These are phyloP conservation scores for Erethizon dorsatum DNA, from an alignment of 2,797 vertebrate species.

Conservation along the genomic window DNA sequence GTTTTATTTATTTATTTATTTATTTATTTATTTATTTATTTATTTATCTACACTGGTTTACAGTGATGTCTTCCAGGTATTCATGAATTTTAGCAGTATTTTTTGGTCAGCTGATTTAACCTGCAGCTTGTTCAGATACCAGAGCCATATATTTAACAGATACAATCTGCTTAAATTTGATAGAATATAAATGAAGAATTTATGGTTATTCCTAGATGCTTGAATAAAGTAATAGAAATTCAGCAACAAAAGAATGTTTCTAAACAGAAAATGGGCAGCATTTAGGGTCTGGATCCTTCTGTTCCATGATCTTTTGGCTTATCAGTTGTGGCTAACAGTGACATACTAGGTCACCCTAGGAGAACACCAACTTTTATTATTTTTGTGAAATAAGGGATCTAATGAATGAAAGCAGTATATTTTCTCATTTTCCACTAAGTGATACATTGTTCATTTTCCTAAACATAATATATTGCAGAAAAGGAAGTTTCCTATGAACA, in stretches of 20 bases:
- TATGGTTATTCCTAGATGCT: not conserved
- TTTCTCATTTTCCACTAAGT: not conserved
- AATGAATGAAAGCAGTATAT: not conserved
- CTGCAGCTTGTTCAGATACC: not conserved
- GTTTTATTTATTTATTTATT: not conserved
- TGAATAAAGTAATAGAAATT: not conserved
- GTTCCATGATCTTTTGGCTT: accelerated
- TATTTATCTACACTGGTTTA: not conserved
- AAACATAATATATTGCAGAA: not conserved
- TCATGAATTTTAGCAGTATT: not conserved
- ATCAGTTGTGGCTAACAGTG: not conserved
- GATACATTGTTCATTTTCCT: not conserved
- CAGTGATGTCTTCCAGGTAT: not conserved
- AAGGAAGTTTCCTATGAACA: not conserved
- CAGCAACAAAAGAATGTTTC: not conserved
- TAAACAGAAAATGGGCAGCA: not conserved
- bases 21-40: not conserved
- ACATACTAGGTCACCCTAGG: not conserved
- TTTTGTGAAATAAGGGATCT: not conserved
- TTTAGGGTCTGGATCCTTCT: not conserved
- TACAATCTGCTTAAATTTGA: not conserved
- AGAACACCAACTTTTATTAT: not conserved
- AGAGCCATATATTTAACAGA: not conserved
- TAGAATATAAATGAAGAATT: not conserved
- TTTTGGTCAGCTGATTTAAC: not conserved